Evolutionary conservation across 2,113 vertebrate genomes (phyloP).

Genomic region (Narcine bancroftii): DNA sequence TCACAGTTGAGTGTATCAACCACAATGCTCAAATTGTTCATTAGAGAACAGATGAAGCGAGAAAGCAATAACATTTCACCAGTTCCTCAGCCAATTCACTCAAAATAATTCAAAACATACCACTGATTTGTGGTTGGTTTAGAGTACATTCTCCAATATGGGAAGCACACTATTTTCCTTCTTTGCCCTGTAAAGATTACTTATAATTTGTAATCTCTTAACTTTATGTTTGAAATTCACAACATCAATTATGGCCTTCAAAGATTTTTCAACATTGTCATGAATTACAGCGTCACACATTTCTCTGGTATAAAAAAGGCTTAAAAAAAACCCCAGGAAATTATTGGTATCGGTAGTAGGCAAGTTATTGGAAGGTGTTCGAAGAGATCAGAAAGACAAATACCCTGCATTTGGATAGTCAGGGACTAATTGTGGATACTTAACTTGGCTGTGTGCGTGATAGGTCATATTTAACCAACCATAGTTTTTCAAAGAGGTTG

Average conservation of each 20-base stretch:
- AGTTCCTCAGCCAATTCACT: not conserved
- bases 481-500: too few species aligned
- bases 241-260: not conserved
- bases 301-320: too few species aligned
- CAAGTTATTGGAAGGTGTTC: too few species aligned
- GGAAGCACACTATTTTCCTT: not conserved
- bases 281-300: too few species aligned
- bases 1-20: not conserved
- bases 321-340: too few species aligned
- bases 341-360: too few species aligned
- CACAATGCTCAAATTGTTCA: not conserved
- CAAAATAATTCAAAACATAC: not conserved
- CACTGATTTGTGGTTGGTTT: not conserved
- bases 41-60: too few species aligned
- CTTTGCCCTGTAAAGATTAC: not conserved
- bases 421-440: too few species aligned
- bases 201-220: not conserved
- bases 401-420: too few species aligned
- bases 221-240: not conserved
- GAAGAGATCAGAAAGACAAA: too few species aligned
- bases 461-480: too few species aligned
- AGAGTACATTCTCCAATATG: not conserved
- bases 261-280: not conserved
- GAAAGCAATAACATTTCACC: not conserved
- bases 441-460: too few species aligned